Evolutionary conservation across 2,113 vertebrate species (phyloP), one percentile per base, ranked within the genome.

Genomic region (Brienomyrus brachyistius): DNA sequence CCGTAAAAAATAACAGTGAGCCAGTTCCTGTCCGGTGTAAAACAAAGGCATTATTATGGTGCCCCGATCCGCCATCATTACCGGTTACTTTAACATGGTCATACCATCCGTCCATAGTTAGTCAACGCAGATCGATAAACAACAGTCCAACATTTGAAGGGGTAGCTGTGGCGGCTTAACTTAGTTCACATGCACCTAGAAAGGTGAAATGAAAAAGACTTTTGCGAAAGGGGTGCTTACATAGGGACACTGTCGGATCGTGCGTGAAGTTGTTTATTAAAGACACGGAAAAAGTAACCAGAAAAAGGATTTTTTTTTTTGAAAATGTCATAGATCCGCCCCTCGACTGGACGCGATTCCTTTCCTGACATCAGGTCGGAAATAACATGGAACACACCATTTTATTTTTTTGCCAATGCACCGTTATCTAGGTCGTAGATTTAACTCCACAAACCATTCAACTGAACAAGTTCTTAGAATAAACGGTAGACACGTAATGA

Each of bases 301-400:
- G 62, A 31, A 47, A 48, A 50, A 3, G 11, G 27, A 5, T 40
- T 40, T 40, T 40, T 23, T 83, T 47, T 85, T 85, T 48, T 13
- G n/a, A 50, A 47, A n/a, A 86, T 83, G 51, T 62, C 54, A n/a
- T 23, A 43, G 54, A 89, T 85, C 82, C 89, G 43, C 54, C 89
- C 82, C 52, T 89, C 62, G n/a, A 17, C 43, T 80, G 17, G 35
- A 56, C 74, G 77, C 8, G 52, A 50, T 80, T 52, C 40, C 52
- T 83, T 59, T 84, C 50, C 82, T 80, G 17, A 89, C 40, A 86
- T 21, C 52, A 47, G 48, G 80, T 66, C 89, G 80, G 88, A 56
- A 83, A 89, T 82, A 83, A 50, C 31, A 88, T 13, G 7, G 15
- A 40, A 52, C 31, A 80, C 74, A 80, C 31, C 74, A 80, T 80